Conservation (phyloP, 2,797 vertebrate species). For the Agapornis canus region DNA sequence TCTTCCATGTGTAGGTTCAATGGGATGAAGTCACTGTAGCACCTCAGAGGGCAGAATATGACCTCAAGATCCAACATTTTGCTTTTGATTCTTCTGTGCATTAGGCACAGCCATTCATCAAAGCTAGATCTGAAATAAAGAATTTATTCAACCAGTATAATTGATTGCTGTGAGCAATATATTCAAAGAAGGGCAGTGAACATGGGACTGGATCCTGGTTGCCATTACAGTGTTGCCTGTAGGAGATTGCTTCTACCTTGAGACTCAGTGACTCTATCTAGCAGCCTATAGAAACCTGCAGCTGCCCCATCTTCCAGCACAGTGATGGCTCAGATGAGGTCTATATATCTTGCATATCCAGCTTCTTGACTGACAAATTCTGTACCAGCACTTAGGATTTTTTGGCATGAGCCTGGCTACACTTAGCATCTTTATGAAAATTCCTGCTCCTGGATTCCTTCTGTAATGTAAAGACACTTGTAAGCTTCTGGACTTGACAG, state of each 20-base stretch:
- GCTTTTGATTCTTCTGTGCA: not conserved
- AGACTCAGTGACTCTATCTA: not conserved
- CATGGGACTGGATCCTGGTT: rapidly evolving
- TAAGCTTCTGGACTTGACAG: not conserved
- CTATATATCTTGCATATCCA: not conserved
- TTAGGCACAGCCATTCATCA: not conserved
- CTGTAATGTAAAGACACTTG: not conserved
- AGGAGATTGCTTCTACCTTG: not conserved
- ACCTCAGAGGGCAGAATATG: not conserved
- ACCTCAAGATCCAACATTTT: not conserved
- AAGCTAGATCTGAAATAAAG: not conserved
- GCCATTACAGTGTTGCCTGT: rapidly evolving
- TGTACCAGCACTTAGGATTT: not conserved
- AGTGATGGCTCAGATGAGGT: not conserved
- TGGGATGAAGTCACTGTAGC: not conserved
- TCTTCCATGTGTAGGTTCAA: not conserved
- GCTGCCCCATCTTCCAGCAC: not conserved
- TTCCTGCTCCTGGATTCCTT: not conserved
- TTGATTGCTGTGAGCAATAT: not conserved
- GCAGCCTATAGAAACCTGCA: not conserved
- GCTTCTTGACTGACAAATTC: not conserved
- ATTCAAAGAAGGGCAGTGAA: not conserved
- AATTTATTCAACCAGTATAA: not conserved
- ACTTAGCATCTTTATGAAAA: not conserved
- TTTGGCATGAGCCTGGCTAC: not conserved